phyloP scores from a whole-genome alignment of 2,113 vertebrate species.

The Electrona antarctica region DNA sequence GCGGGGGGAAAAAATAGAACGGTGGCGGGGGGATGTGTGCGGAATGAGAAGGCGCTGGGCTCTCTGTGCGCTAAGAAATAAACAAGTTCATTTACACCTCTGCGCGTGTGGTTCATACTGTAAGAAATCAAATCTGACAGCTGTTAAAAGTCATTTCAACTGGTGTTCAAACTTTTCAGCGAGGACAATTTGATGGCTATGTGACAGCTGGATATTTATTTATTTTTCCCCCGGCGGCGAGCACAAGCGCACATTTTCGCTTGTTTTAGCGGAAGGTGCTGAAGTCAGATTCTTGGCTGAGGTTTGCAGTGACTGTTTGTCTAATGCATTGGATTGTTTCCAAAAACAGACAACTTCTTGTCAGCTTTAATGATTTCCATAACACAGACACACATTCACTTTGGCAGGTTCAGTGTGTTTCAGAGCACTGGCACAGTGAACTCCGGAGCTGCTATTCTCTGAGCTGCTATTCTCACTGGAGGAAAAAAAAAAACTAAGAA shows the following conservation, averaged over 20 bases:
- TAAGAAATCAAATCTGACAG: conserved; percentile 11
- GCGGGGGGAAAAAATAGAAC: conserved; percentile 37
- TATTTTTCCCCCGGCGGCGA: background rate
- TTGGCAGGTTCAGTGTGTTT: conserved; percentile 45
- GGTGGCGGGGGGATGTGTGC: conserved; percentile 30
- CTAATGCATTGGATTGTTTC: conserved; percentile 71
- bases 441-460: conserved; percentile 43
- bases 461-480: conserved; percentile 39
- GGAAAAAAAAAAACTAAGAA: conserved; percentile 12
- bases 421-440: conserved; percentile 36
- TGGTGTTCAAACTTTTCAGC: background rate
- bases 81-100: conserved; percentile 30
- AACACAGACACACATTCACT: conserved; percentile 54
- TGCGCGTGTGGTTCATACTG: conserved; percentile 19
- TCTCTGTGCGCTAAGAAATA: conserved; percentile 1
- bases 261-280: conserved; percentile 30
- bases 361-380: conserved; percentile 74
- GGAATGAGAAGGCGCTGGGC: conserved; percentile 39
- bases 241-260: background rate
- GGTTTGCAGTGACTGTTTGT: conserved; percentile 43
- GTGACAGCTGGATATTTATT: background rate
- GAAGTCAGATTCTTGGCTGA: conserved; percentile 52
- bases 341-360: conserved; percentile 65
- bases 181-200: conserved; percentile 1
- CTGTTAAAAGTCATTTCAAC: background rate